Evolutionary conservation across 2,113 vertebrate species (phyloP), one percentile per base, ranked within the genome.

Genomic region (Thunnus thynnus): DNA sequence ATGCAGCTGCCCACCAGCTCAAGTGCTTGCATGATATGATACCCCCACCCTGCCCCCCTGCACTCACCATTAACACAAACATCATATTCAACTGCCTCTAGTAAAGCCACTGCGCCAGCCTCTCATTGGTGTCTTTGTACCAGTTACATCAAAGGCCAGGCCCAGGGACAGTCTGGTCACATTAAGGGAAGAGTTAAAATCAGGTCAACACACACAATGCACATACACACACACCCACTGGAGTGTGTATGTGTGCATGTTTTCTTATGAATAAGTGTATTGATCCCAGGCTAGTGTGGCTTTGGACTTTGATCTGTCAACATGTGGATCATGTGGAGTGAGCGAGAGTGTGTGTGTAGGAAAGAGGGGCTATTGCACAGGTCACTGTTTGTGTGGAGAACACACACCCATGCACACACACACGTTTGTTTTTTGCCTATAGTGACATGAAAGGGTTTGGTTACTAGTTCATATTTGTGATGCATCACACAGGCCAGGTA

Each of bases 301-400:
- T 86, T 62, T 79, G 71, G 88, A 90, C 91, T 90, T 93, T 92
- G 92, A 88, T 89, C 90, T 86, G 89, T 92, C 86, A 89, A 89
- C 84, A 90, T 52, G 51, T 74, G 61, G 65, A 79, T 61, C 11
- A 16, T 30, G 27, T 30, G 27, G 36, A 27, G 52, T 55, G 51
- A 20, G 36, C 48, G 69, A 68, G 36, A 44, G 44, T 69, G 57
- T 63, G 20, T 22, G 18, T 55, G 58, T n/a, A 10, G 2, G 13
- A 17, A 46, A 55, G 44, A 50, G 18, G 36, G 22, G 44, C 32
- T 64, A 30, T 47, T 62, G 2, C 9, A 50, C 64, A 57, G 65
- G 46, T 48, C 61, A 62, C 2, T 14, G 36, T 80, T 68, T 41
- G 76, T 18, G 32, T 44, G 48, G 20, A 50, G 44, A 54, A 81